phyloP scores from a whole-genome alignment of 1,140 invertebrate species.

The Atopsyche davidsoni region DNA sequence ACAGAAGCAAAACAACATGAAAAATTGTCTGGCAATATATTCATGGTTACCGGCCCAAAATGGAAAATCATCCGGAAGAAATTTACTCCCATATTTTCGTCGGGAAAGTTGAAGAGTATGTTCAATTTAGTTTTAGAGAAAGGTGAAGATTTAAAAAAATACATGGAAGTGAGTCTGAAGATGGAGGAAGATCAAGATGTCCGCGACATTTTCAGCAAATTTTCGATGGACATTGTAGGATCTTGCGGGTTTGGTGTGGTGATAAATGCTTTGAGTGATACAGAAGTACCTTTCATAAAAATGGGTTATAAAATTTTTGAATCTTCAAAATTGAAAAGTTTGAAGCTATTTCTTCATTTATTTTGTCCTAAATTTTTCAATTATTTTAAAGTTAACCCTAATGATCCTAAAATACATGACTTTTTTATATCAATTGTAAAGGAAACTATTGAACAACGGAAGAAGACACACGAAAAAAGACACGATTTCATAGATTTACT shows the following conservation, averaged over 20 bases:
- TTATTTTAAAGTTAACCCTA: constrained; percentile 11
- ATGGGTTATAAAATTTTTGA: constrained; percentile 34
- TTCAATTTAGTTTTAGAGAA: constrained; percentile 35
- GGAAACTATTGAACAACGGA: constrained; percentile 43
- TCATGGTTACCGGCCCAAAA: constrained; percentile 35
- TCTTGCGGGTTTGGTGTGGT: constrained; percentile 54
- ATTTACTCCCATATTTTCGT: constrained; percentile 38
- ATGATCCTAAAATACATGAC: constrained; percentile 31
- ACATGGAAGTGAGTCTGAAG: constrained; percentile 18
- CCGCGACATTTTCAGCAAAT: constrained; percentile 44
- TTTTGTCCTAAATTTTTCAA: constrained; percentile 7
- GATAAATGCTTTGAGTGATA: constrained; percentile 40
- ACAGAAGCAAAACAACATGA: constrained; percentile 29
- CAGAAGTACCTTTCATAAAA: constrained; percentile 41
- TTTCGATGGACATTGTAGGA: constrained; percentile 56
- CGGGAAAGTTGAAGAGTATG: constrained; percentile 41
- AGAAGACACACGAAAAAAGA: constrained; percentile 37
- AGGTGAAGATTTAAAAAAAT: constrained; percentile 30
- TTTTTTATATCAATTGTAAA: constrained; percentile 44
- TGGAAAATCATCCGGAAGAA: constrained; percentile 46
- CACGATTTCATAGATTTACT: constrained; percentile 52
- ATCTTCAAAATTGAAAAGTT: background rate
- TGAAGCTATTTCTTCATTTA: constrained; percentile 7
- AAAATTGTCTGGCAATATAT: constrained; percentile 31
- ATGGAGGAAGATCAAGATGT: constrained; percentile 29